Base-by-base conservation (phyloP, 2,888 invertebrate species). In the Drosophila birchii region DNA sequence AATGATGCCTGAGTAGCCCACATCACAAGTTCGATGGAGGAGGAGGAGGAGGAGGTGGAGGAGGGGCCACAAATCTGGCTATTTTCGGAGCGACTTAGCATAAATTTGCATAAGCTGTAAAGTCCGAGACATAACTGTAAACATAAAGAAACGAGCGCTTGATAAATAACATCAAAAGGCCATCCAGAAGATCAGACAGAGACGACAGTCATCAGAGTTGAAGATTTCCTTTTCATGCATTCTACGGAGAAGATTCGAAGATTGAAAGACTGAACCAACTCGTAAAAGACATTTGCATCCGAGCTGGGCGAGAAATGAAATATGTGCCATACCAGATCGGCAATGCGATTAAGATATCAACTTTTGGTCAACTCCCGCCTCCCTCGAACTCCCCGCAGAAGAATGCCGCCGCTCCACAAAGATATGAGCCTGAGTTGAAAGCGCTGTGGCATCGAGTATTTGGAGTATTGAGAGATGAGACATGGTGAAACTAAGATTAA, bases 331-430 rank as follows among this genome's bases (percentile, higher is more conserved):
- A 81, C 79, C 78, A 77, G 88, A 86, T 83, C 86, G 60, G 78
- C 86, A 88, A 85, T 73, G 78, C 79, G 83, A 84, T 84, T 88
- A 84, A 84, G 86, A 84, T 86, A 86, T 86, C 86, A 86, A 82
- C 77, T 82, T 75, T 75, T 77, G 75, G 78, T 63, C 51, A 51
- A 53, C 36, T 38, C 26, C 69, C 80, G 66, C 78, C 47, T 32
- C 12, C 77, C 81, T 66, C 53, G 47, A 49, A 54, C 73, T 47
- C 56, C 56, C 69, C 54, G 53, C 67, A 70, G 49, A 80, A 77
- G 76, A 86, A 83, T 86, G 58, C 51, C 34, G 80, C 76, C 78
- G 88, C 73, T 82, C 86, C 78, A 85, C 83, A 75, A 85, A 83
- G 88, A 83, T 85, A 85, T 76, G 80, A 83, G 61, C 23, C 34